Conservation (phyloP, 2,888 invertebrate genomes). For the Epirrhoe alternata region DNA sequence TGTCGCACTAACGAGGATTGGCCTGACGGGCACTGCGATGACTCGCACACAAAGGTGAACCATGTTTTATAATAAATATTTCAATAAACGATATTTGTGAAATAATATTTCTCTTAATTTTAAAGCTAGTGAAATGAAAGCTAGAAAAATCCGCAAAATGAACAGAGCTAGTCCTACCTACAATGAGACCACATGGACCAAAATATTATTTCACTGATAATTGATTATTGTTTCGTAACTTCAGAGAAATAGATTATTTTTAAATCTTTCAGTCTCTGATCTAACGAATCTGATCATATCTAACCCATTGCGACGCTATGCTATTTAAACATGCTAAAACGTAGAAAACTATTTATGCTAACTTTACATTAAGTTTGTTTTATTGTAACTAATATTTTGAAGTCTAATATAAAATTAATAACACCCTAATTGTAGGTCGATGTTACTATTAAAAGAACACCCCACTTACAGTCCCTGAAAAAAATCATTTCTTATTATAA, state of each 20-base stretch:
- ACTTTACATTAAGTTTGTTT: too few species aligned
- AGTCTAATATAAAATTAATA: too few species aligned
- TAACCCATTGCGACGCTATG: neutral
- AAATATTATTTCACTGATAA: neutral
- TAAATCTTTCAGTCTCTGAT: neutral
- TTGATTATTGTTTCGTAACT: neutral
- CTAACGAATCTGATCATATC: neutral
- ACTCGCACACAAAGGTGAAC: slow-evolving; percentile 82
- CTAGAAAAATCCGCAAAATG: too few species aligned
- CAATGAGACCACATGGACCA: too few species aligned
- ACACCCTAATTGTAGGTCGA: too few species aligned
- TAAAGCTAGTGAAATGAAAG: too few species aligned
- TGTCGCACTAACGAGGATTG: slow-evolving; percentile 77
- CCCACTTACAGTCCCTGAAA: too few species aligned
- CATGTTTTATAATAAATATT: slow-evolving; percentile 45
- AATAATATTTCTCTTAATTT: neutral
- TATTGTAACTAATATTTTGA: too few species aligned
- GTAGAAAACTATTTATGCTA: neutral
- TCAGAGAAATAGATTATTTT: neutral
- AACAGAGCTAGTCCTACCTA: too few species aligned
- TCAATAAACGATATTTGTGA: slow-evolving; percentile 4
- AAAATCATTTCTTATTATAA: too few species aligned
- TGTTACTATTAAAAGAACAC: too few species aligned
- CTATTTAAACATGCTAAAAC: neutral
- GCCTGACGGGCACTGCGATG: slow-evolving; percentile 78